Evolutionary conservation across 2,113 vertebrate species (phyloP), one percentile per base, ranked within the genome.

Genomic region (Semnornis frantzii): DNA sequence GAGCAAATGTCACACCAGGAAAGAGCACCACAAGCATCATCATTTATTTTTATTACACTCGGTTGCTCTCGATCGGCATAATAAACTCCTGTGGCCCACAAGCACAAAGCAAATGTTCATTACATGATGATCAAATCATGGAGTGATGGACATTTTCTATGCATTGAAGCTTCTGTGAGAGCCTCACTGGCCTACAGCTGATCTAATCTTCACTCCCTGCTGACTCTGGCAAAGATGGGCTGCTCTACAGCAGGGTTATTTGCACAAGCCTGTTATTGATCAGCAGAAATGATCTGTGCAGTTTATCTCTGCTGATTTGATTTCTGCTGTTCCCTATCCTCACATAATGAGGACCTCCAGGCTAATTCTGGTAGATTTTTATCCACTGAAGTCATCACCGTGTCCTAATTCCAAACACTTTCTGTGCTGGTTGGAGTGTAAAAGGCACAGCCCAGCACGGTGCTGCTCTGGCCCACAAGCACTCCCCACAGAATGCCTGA

Each of bases 221-320:
- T 62, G 87, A 87, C 70, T 90, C 68, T 37, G 78, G 12, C 74
- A 64, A 92, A 90, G 91, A 55, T 21, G 63, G 54, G 71, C 69
- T 60, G 68, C 58, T 69, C 30, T 42, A 62, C 42, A 91, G 12
- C 80, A 63, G 75, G 66, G 70, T 92, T 75, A 85, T 83, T 59
- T 89, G 91, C 91, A 93, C 75, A 87, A 87, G 89, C 34, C 71
- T 50, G 60, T 85, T 82, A 96, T 83, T 33, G 84, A 96, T 90
- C 89, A 94, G 76, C 84, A 94, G 78, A 80, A 44, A 80, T 27
- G 73, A 86, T 78, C 72, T 34, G 10, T 57, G 82, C 75, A 31
- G 16, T 96, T 94, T 82, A 76, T 92, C 92, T 92, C 93, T 82
- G 75, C 91, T 94, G 79, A 81, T 80, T 94, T 97, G 86, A 82